phyloP scores from a whole-genome alignment of 2,113 vertebrate species.

The Anas platyrhynchos region DNA sequence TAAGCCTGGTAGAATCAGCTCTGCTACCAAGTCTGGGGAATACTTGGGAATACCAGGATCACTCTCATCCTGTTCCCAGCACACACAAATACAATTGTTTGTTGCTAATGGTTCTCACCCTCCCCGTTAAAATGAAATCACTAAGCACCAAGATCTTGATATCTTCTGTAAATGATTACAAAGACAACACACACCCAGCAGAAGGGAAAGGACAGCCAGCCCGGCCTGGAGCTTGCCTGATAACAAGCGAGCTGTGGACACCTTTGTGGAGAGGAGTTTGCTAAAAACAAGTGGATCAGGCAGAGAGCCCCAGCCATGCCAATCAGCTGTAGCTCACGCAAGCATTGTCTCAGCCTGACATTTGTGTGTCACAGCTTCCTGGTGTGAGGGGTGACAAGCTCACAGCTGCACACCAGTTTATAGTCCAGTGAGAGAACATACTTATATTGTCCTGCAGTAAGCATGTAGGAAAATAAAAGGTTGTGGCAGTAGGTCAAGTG shows the following conservation, averaged over 20 bases:
- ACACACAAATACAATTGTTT: too few species aligned
- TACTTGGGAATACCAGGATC: neutral
- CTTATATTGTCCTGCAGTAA: neutral
- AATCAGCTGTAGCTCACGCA: neutral
- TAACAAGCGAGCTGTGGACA: neutral
- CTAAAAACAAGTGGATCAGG: neutral
- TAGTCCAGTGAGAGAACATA: fast-evolving
- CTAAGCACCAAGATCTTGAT: neutral
- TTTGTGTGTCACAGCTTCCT: fast-evolving
- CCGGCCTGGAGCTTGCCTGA: neutral
- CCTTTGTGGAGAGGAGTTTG: neutral
- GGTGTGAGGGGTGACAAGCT: fast-evolving
- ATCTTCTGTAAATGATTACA: neutral
- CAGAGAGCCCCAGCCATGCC: neutral
- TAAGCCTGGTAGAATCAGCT: neutral
- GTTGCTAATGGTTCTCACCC: neutral
- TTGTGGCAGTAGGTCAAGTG: neutral
- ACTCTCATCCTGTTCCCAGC: neutral
- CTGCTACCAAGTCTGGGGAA: neutral
- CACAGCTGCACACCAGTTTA: neutral
- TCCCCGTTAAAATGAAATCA: neutral
- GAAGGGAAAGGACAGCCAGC: neutral
- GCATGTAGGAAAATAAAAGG: neutral
- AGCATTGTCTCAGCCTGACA: neutral
- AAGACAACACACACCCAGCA: neutral